Evolutionary conservation across 2,113 vertebrate genomes (phyloP).

Genomic region (Trachemys scripta): DNA sequence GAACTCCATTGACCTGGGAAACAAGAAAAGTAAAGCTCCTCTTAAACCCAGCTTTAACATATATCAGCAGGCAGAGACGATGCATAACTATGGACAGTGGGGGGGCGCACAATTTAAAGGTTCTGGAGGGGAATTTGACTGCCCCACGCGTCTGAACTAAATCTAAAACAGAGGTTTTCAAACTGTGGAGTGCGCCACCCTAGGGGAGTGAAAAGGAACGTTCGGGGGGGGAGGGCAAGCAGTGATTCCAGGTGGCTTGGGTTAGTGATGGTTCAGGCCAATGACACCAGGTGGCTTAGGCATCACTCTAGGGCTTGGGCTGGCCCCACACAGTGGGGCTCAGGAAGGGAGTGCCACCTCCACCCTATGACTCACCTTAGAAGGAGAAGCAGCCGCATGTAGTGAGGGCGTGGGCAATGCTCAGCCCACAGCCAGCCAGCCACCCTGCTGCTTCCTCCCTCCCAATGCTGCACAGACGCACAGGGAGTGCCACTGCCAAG

Average conservation of each 20-base stretch:
- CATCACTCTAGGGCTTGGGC: not conserved
- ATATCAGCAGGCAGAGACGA: not conserved
- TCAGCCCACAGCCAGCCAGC: too few species aligned
- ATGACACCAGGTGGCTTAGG: too few species aligned
- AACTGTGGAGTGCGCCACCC: not conserved
- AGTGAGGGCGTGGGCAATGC: too few species aligned
- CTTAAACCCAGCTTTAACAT: not conserved
- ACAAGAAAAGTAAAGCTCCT: not conserved
- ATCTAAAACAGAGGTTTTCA: not conserved
- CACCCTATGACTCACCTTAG: not conserved
- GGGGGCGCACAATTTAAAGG: not conserved
- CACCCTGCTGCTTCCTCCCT: too few species aligned
- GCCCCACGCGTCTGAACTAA: not conserved
- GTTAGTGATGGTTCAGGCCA: not conserved
- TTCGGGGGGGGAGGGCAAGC: not conserved
- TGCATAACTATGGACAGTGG: not conserved
- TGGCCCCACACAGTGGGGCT: too few species aligned
- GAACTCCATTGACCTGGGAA: not conserved
- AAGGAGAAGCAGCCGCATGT: too few species aligned
- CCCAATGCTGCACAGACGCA: too few species aligned
- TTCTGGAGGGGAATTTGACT: not conserved
- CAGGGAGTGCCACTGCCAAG: too few species aligned
- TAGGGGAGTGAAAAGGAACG: not conserved
- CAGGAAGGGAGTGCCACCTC: not conserved
- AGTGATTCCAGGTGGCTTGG: too few species aligned